These are phyloP conservation scores for Drosophila mimetica DNA, from an alignment of 2,888 invertebrate genomes.

Conservation along the genomic window DNA sequence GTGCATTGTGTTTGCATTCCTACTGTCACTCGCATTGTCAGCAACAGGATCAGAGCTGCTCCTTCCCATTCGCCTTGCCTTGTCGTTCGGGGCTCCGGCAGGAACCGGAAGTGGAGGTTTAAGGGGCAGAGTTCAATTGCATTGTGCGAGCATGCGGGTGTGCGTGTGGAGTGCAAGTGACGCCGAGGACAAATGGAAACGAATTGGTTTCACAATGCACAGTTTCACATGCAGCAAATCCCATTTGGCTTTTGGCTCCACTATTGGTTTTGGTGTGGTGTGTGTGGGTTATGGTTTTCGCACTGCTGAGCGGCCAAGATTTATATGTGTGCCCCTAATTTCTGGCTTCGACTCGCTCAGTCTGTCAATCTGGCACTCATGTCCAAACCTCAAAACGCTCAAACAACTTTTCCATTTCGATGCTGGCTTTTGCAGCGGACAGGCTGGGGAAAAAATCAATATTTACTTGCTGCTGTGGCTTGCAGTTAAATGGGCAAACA, in stretches of 20 bases:
- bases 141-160: slow-evolving; percentile 9
- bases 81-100: slow-evolving; percentile 11
- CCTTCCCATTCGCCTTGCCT: neutral
- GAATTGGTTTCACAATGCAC: slow-evolving; percentile 71
- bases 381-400: slow-evolving; percentile 25
- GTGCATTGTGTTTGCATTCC: slow-evolving; percentile 46
- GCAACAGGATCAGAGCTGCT: slow-evolving; percentile 48
- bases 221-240: slow-evolving; percentile 51
- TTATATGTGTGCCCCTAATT: slow-evolving; percentile 41
- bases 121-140: slow-evolving; percentile 51
- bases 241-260: slow-evolving; percentile 38
- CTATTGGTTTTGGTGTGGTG: slow-evolving; percentile 16
- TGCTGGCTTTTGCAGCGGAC: slow-evolving; percentile 20
- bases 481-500: slow-evolving; percentile 63
- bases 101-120: slow-evolving; percentile 34
- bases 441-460: slow-evolving; percentile 61
- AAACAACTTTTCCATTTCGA: slow-evolving; percentile 38
- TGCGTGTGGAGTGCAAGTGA: slow-evolving; percentile 37
- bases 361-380: slow-evolving; percentile 25
- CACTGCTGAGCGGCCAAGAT: slow-evolving; percentile 12
- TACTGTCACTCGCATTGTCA: slow-evolving; percentile 67
- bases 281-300: slow-evolving; percentile 15
- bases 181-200: slow-evolving; percentile 57
- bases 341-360: slow-evolving; percentile 21
- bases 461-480: slow-evolving; percentile 52